These are phyloP conservation scores for Empidonax traillii DNA, from an alignment of 2,113 vertebrate genomes.

Conservation along the genomic window DNA sequence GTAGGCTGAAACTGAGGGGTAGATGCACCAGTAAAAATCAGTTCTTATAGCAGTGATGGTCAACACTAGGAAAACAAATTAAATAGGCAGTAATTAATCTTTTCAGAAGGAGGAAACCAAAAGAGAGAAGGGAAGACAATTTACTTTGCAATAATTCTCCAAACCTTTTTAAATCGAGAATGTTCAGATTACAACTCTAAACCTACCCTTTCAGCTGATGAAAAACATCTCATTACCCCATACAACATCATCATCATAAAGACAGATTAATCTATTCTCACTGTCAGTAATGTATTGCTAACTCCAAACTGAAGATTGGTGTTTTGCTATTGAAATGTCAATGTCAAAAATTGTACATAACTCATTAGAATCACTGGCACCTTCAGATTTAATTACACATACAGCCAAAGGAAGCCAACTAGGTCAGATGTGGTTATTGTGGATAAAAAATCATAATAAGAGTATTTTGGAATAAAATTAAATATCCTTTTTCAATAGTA, in stretches of 20 bases:
- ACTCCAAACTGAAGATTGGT: not conserved
- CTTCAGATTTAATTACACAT: not conserved
- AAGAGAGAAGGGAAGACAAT: not conserved
- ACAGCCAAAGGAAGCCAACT: not conserved
- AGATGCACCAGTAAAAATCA: not conserved
- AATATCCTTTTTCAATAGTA: not conserved
- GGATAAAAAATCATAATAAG: not conserved
- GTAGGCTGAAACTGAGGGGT: not conserved
- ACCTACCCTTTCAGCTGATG: not conserved
- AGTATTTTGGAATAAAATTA: not conserved
- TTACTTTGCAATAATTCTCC: conserved; percentile 4
- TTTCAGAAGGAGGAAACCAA: not conserved
- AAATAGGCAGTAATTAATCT: not conserved
- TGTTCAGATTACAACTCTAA: not conserved
- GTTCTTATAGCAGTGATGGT: not conserved
- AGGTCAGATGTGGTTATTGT: not conserved
- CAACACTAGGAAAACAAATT: not conserved
- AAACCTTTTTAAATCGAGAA: not conserved
- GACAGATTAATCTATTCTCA: not conserved
- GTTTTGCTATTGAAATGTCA: not conserved
- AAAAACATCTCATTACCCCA: not conserved
- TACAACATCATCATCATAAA: not conserved
- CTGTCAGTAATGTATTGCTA: not conserved
- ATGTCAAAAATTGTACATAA: not conserved
- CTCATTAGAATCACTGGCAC: not conserved